These are phyloP conservation scores for Crossaster papposus DNA, from an alignment of 53 echinoderm and acorn worm species.

Conservation along the genomic window DNA sequence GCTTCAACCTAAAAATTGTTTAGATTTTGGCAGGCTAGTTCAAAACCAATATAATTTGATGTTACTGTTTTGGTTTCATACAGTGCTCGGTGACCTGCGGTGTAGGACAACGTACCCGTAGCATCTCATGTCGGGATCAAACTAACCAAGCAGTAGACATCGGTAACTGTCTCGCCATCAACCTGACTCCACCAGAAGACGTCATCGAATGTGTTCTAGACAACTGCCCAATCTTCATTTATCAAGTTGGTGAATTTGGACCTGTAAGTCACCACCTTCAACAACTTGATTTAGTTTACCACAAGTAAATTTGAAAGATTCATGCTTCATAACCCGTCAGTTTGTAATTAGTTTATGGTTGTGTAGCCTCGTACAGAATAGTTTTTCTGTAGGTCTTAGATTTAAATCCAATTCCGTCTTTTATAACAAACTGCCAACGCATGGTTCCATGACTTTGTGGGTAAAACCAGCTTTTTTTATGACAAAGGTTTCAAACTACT, in stretches of 20 bases:
- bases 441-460: too few relatives aligned
- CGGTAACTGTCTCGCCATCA: constrained; percentile 32
- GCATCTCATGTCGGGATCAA: constrained; percentile 61
- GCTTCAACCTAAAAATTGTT: too few relatives aligned
- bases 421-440: too few relatives aligned
- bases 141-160: constrained; percentile 33
- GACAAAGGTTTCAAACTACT: too few relatives aligned
- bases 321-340: too few relatives aligned
- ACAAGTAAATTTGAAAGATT: too few relatives aligned
- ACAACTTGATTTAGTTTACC: background rate
- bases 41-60: background rate
- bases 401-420: too few relatives aligned
- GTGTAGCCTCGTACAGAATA: too few relatives aligned
- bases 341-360: too few relatives aligned
- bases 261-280: constrained; percentile 36
- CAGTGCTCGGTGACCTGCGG: constrained; percentile 88
- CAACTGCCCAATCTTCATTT: constrained; percentile 64
- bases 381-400: too few relatives aligned
- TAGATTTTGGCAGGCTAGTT: background rate
- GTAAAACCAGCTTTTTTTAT: too few relatives aligned
- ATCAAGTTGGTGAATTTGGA: constrained; percentile 50
- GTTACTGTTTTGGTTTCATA: background rate
- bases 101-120: constrained; percentile 52
- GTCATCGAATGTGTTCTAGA: constrained; percentile 35
- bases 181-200: constrained; percentile 23